Conservation (phyloP, 2,888 invertebrate species). For the Drosophila cognata region DNA sequence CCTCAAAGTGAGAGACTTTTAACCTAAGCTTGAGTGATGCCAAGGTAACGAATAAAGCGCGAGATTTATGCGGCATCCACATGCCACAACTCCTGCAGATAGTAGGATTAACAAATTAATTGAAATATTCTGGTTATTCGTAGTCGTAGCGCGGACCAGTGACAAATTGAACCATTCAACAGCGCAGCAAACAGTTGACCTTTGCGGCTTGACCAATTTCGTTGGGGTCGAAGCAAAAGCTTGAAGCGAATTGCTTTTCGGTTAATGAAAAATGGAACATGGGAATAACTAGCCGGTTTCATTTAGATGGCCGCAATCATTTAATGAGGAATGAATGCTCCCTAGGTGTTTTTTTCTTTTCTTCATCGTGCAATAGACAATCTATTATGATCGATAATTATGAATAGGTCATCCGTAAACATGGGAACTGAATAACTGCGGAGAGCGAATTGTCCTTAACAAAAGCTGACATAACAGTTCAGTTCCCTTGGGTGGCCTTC, state of each 20-base stretch:
- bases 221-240: constrained; percentile 33
- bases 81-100: constrained; percentile 42
- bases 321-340: constrained; percentile 45
- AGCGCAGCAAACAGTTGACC: constrained; percentile 47
- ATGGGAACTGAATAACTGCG: constrained; percentile 25
- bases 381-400: constrained; percentile 31
- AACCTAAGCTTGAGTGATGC: constrained; percentile 30
- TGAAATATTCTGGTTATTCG: constrained; percentile 33
- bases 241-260: constrained; percentile 36
- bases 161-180: constrained; percentile 57
- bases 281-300: constrained; percentile 57
- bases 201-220: constrained; percentile 53
- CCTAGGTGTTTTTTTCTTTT: constrained; percentile 7
- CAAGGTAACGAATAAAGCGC: constrained; percentile 55
- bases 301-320: constrained; percentile 43
- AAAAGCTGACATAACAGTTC: constrained; percentile 21
- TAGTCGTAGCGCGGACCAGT: constrained; percentile 33
- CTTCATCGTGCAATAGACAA: constrained; percentile 35
- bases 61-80: constrained; percentile 61
- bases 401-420: constrained; percentile 21
- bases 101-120: constrained; percentile 29
- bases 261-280: constrained; percentile 73
- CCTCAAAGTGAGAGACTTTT: neutral
- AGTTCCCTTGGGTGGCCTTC: constrained; percentile 44
- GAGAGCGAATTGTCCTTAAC: constrained; percentile 36